Evolutionary conservation across 2,888 invertebrate genomes (phyloP).

Genomic region (Nephrotoma guestfalica): DNA sequence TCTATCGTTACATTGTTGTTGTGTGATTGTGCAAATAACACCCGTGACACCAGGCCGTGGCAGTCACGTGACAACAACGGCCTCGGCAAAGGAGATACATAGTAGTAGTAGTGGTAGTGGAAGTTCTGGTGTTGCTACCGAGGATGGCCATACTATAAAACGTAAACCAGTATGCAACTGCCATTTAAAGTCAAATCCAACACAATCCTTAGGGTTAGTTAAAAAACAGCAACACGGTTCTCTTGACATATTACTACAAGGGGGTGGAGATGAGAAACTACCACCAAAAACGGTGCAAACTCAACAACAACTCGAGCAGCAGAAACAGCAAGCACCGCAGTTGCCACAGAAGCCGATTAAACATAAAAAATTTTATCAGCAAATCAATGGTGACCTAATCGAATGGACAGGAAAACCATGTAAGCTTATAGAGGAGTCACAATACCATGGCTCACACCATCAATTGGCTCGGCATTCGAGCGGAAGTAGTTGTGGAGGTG

Average conservation of each 20-base stretch:
- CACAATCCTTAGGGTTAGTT: neutral
- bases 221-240: conserved; percentile 25
- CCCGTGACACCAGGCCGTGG: conserved; percentile 24
- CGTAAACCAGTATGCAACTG: conserved; percentile 17
- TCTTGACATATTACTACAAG: conserved; percentile 27
- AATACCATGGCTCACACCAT: neutral
- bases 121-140: conserved; percentile 24
- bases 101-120: conserved; percentile 24
- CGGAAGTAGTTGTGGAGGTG: neutral
- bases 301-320: conserved; percentile 15
- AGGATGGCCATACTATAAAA: conserved; percentile 14
- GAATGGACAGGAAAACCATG: conserved; percentile 24
- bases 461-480: conserved; percentile 3
- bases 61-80: conserved; percentile 26
- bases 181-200: conserved; percentile 24
- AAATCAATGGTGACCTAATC: conserved; percentile 32
- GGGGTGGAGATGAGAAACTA: conserved; percentile 12
- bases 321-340: conserved; percentile 16
- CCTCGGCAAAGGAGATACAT: conserved; percentile 33
- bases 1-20: conserved; percentile 35
- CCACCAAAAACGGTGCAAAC: conserved; percentile 5
- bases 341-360: conserved; percentile 14
- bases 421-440: neutral
- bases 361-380: conserved; percentile 30
- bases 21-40: conserved; percentile 36